Conservation (phyloP, 2,113 vertebrate genomes). For the Upupa epops region DNA sequence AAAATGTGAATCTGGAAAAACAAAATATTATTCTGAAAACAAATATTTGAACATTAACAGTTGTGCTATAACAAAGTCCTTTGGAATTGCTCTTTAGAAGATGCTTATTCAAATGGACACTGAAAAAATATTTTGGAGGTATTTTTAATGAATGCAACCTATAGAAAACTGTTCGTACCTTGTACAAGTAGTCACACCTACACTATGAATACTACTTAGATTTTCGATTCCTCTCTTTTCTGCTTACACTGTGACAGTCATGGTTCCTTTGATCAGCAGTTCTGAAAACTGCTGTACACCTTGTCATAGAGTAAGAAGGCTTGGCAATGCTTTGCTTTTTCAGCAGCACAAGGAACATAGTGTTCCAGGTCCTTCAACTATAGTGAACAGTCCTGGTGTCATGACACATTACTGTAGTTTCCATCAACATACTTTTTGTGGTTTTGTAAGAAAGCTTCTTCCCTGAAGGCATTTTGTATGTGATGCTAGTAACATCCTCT, state of each 20-base stretch:
- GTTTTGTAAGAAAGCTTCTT: conserved; percentile 38
- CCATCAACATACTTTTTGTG: conserved; percentile 35
- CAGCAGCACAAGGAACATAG: conserved; percentile 17
- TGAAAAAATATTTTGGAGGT: background rate
- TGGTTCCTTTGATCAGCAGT: background rate
- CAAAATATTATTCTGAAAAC: background rate
- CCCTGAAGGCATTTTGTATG: background rate
- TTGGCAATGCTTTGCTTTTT: background rate
- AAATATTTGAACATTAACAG: background rate
- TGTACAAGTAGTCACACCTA: background rate
- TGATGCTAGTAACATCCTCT: background rate
- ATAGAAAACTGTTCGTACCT: background rate
- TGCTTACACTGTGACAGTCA: background rate
- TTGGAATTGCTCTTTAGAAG: background rate
- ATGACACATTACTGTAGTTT: conserved; percentile 28
- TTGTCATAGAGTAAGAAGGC: background rate
- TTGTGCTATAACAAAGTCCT: background rate
- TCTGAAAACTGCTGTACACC: background rate
- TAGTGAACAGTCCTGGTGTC: conserved; percentile 20
- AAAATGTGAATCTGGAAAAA: conserved; percentile 31
- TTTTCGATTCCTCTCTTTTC: background rate
- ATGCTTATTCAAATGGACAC: background rate
- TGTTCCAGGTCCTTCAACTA: conserved; percentile 25
- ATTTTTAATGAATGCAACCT: background rate
- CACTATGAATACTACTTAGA: background rate